Base-by-base conservation (phyloP, 2,888 invertebrate genomes). In the Argyresthia albistria region DNA sequence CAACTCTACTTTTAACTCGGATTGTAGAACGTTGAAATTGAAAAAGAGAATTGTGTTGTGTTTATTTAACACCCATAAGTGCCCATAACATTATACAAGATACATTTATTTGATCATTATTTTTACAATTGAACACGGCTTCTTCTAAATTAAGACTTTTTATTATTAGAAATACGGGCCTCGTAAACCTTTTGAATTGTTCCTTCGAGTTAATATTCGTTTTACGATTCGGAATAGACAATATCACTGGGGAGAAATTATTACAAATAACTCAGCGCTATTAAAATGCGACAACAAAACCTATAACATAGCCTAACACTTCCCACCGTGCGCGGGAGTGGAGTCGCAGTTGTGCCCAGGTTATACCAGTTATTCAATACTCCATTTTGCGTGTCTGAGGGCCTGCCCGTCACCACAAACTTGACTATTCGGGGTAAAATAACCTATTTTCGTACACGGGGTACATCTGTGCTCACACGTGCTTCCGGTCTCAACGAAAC, bases 131-230 rank as follows among this genome's bases (percentile, higher is more conserved):
- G 81, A 84, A 80, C 80, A 80, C 77, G 77, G 69, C 73, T 73
- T 70, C 72, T 77, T 39, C 8, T 70, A 78, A 82, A 83, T 83
- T 82, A 80, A 82, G 83, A 77, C 77, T 71, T 82, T 86, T 86
- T 86, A 82, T 82, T 84, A 81, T 83, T 82, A 82, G 82, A 76
- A 80, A 83, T 81, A 82, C 79, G 76, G 77, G 75, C 70, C 80
- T 78, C 80, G 71, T 84, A 84, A 84, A 83, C 45, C 37, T 48
- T 46, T 49, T 48, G 66, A 69, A 69, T 64, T 70, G 71, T 67
- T 65, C 72, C 74, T 68, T 70, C 69, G 55, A 71, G 80, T 78
- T 81, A 81, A 81, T 76, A 77, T 80, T 72, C 65, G 62, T 71
- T 82, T 83, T 82, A 83, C 76, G 81, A 81, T 69, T 72, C 62